Evolutionary conservation across 2,797 vertebrate genomes (phyloP).

Genomic region (Sarcophilus harrisii): DNA sequence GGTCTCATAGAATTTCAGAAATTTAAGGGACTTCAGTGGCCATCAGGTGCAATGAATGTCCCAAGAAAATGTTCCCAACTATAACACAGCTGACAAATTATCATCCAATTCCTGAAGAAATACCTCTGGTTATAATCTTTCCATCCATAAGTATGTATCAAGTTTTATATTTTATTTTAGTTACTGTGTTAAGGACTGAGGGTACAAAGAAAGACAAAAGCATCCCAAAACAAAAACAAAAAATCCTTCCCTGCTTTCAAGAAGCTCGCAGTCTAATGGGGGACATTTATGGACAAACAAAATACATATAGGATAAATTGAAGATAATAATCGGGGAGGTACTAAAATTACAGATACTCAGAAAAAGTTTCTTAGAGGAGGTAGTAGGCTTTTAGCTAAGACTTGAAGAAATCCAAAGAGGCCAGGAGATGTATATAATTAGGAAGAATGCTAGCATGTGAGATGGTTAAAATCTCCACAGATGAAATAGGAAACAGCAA

Average conservation of each 20-base stretch:
- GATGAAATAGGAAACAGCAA: background rate
- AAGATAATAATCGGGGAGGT: background rate
- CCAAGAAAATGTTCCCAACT: background rate
- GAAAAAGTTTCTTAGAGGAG: background rate
- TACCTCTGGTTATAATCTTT: background rate
- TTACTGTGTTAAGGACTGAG: background rate
- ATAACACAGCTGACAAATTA: background rate
- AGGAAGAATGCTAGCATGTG: background rate
- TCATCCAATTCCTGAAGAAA: background rate
- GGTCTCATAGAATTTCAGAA: background rate
- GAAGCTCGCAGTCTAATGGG: background rate
- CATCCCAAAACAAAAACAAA: background rate
- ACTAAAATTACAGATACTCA: background rate
- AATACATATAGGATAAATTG: background rate
- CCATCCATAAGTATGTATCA: background rate
- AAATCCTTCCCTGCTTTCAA: background rate
- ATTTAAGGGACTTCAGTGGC: background rate
- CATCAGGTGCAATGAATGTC: background rate
- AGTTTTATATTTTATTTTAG: background rate
- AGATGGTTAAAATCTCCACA: background rate
- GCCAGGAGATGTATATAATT: background rate
- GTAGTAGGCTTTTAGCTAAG: background rate
- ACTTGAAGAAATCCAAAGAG: background rate
- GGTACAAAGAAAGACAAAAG: background rate
- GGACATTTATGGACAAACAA: background rate